Evolutionary conservation across 2,113 vertebrate genomes (phyloP), one percentile per base, ranked within the genome.

Genomic region (Galeopterus variegatus): DNA sequence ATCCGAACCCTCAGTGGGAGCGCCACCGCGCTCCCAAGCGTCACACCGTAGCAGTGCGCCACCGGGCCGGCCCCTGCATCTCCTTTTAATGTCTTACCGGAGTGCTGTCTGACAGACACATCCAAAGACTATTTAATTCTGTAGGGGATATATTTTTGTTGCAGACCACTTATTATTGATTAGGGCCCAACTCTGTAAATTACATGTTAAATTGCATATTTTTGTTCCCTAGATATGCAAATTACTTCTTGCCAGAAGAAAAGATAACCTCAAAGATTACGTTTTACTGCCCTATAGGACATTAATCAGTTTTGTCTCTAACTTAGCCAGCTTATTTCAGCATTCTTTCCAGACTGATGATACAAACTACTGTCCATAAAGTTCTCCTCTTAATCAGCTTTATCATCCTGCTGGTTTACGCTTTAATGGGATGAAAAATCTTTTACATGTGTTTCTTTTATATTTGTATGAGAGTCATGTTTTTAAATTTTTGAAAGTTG

Each of bases 271-370:
- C 58, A 73, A 86, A 79, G 13, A 67, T 69, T 45, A 58, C 79
- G 6, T 76, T 80, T 88, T 41, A 70, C 23, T 64, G 7, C 18
- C 5, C 10, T 83, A 18, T 76, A 54, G 12, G 62, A 79, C 26
- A 70, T 87, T 75, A 88, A 85, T 83, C 64, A 83, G n/a, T 28
- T 93, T 54, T 96, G 13, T 70, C 13, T 90, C 41, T 76, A 92
- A 88, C 18, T 80, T 72, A 60, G 1, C 17, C 82, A 54, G 64
- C 45, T 91, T 93, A 75, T 70, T 94, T 96, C 50, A 83, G 3
- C 9, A 72, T 88, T 3, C 21, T 60, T 95, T 93, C 33, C 41
- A 69, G 17, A 62, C 7, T 76, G 33, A 70, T 88, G n/a, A 75
- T 41, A 21, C 19, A 83, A 77, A 69, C 45, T 95, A 26, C 50